Evolutionary conservation across 2,797 vertebrate genomes (phyloP), one percentile per base, ranked within the genome.

Genomic region (Ctenopoma kingsleyae): DNA sequence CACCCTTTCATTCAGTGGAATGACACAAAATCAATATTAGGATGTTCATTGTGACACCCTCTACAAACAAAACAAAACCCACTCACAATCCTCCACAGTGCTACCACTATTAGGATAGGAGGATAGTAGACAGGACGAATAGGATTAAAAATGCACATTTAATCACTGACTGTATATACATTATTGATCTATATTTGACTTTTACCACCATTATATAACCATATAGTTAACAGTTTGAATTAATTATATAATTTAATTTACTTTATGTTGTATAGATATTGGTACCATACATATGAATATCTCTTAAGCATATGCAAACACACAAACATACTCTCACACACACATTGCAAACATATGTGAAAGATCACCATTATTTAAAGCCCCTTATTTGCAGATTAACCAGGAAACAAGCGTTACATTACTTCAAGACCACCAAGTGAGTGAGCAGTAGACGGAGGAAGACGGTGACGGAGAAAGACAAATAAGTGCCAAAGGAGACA

Each of bases 261-360:
- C 48, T n/a, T 30, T 9, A 13, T 54, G 22, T 19, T 43, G 46
- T 32, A 17, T 30, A 10, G 16, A 35, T 32, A n/a, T 1, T 8
- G 8, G 25, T 32, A 32, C 30, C 11, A 12, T 40, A 16, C 1
- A 40, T 6, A 40, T 40, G 38, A 5, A 40, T 40, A 11, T 16
- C 1, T 5, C 12, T 16, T 5, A 40, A 40, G 10, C 12, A 15
- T 13, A 38, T 11, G 12, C 38, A 57, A 59, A 41, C 13, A 17
- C 4, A 41, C 13, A 38, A 20, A 19, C 53, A 8, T 2, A 32
- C 47, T 7, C 63, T 43, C 54, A 23, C 32, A 41, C 73, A 58
- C 71, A 62, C 91, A 91, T 93, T 91, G 94, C 91, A 89, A 80
- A 87, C 86, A 91, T 38, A 84, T 86, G 88, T 80, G 9, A 76